Conservation (phyloP, 2,113 vertebrate species). For the Misgurnus mizolepis region DNA sequence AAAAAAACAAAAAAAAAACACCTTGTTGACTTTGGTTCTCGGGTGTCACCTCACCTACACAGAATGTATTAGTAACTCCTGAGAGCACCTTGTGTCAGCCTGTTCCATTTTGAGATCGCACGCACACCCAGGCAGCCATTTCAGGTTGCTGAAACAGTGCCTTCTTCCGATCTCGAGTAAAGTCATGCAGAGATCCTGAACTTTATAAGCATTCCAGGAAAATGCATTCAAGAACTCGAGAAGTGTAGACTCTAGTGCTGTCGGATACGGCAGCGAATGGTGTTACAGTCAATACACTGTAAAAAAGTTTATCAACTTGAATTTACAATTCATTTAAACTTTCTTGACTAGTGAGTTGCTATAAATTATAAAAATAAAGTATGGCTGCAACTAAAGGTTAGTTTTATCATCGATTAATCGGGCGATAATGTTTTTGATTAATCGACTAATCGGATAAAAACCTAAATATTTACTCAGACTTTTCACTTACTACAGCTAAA, state of each 20-base stretch:
- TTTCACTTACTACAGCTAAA: too few species aligned
- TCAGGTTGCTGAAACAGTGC: slow-evolving; percentile 24
- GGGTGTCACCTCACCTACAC: slow-evolving; percentile 50
- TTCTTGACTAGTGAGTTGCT: too few species aligned
- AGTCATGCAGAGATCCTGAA: slow-evolving; percentile 22
- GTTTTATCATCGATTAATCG: too few species aligned
- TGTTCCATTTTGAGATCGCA: slow-evolving; percentile 41
- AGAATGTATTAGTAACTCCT: slow-evolving; percentile 45
- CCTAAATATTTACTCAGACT: too few species aligned
- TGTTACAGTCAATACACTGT: neutral
- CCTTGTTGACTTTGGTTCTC: slow-evolving; percentile 50
- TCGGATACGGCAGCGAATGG: neutral
- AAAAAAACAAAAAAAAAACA: slow-evolving; percentile 29
- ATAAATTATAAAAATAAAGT: too few species aligned
- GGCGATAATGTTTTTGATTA: too few species aligned
- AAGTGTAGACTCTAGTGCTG: slow-evolving; percentile 2
- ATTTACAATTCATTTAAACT: too few species aligned
- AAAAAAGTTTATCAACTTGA: too few species aligned
- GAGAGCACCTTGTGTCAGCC: slow-evolving; percentile 35
- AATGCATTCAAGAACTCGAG: neutral
- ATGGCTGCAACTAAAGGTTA: too few species aligned
- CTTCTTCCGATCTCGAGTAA: slow-evolving; percentile 1
- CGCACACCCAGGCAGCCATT: slow-evolving; percentile 36
- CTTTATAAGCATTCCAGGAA: slow-evolving; percentile 24
- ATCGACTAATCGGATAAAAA: too few species aligned